Conservation (phyloP, 2,113 vertebrate species). For the Oryzias celebensis region DNA sequence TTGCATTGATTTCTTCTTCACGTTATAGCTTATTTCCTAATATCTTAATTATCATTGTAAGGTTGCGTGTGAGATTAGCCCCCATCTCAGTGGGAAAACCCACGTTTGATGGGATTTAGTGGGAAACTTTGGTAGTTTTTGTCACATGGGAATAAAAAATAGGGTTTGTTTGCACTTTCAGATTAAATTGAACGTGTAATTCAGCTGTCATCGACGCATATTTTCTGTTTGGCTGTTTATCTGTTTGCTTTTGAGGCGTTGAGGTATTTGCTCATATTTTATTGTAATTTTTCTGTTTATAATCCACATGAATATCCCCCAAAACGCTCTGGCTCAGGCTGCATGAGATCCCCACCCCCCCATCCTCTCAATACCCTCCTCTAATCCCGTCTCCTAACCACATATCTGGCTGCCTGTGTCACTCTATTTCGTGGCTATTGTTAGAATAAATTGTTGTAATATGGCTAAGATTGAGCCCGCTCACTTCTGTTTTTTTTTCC, state of each 20-base stretch:
- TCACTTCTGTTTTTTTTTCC: conserved; percentile 19
- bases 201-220: conserved; percentile 5
- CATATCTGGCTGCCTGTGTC: conserved; percentile 40
- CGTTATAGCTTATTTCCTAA: background rate
- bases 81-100: background rate
- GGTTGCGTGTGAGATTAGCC: too few relatives aligned
- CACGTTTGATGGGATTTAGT: conserved; percentile 25
- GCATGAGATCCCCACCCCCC: background rate
- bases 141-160: conserved; percentile 1
- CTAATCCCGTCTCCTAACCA: conserved; percentile 64
- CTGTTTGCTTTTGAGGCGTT: conserved; percentile 5
- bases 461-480: conserved; percentile 36
- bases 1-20: background rate
- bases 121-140: background rate
- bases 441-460: conserved; percentile 41
- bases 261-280: conserved; percentile 27
- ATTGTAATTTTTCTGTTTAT: conserved; percentile 25
- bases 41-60: background rate
- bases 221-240: conserved; percentile 2
- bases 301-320: conserved; percentile 49
- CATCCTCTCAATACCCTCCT: conserved; percentile 19
- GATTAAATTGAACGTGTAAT: background rate
- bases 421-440: conserved; percentile 37
- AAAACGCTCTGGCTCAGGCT: conserved; percentile 29
- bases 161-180: too few relatives aligned